Evolutionary conservation across 2,888 invertebrate species (phyloP).

Genomic region (Resseliella maxima): DNA sequence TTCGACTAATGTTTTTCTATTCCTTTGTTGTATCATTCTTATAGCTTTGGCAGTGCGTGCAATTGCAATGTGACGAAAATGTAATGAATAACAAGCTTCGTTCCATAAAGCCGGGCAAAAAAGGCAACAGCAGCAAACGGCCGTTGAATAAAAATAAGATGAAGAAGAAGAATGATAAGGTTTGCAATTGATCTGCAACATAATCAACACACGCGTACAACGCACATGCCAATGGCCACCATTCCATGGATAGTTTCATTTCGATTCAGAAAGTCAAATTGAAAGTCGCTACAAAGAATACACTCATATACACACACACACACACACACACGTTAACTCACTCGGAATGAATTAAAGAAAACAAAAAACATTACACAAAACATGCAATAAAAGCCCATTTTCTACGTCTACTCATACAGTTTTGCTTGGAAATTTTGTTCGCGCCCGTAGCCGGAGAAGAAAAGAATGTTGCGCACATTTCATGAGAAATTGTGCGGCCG

Average conservation of each 20-base stretch:
- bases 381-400: slow-evolving; percentile 31
- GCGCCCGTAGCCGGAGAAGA: not conserved
- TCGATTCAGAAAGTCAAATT: not conserved
- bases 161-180: not conserved
- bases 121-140: not conserved
- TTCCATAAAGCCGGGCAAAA: not conserved
- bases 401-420: not conserved
- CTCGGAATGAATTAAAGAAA: no score
- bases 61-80: slow-evolving; percentile 50
- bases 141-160: not conserved
- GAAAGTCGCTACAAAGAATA: not conserved
- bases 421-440: not conserved
- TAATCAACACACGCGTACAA: slow-evolving; percentile 43
- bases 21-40: slow-evolving; percentile 13
- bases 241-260: not conserved
- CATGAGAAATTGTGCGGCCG: not conserved
- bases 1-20: slow-evolving; percentile 48
- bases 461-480: not conserved
- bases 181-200: slow-evolving; percentile 20
- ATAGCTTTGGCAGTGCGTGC: not conserved
- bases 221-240: slow-evolving; percentile 32
- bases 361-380: not conserved
- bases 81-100: slow-evolving; percentile 47
- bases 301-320: no score
- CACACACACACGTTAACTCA: no score